These are phyloP conservation scores for Neodiprion fabricii DNA, from an alignment of 1,140 invertebrate genomes.

Conservation along the genomic window DNA sequence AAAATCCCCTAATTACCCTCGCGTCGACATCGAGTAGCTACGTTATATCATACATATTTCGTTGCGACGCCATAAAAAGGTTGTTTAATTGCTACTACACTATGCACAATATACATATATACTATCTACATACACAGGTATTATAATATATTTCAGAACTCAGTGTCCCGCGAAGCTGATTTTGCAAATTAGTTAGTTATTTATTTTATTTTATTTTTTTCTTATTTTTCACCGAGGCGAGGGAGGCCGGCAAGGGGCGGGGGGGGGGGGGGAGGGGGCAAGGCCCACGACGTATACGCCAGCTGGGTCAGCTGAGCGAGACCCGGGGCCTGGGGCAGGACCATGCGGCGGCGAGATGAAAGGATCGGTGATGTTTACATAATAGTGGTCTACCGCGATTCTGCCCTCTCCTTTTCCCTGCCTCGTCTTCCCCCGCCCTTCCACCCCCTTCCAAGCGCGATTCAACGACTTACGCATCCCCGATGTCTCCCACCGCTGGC, in stretches of 20 bases:
- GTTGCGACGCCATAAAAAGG: no score
- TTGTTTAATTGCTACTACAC: no score
- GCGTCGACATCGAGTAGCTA: no score
- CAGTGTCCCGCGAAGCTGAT: slow-evolving; percentile 29
- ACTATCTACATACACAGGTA: no score
- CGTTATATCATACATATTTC: no score
- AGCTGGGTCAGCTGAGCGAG: slow-evolving; percentile 19
- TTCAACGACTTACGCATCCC: slow-evolving; percentile 40
- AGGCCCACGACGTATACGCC: slow-evolving; percentile 6
- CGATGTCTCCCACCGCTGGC: slow-evolving; percentile 30
- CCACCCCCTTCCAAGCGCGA: slow-evolving; percentile 24
- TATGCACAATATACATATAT: no score
- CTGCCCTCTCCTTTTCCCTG: slow-evolving; percentile 17
- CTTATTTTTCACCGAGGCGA: neutral
- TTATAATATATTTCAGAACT: no score
- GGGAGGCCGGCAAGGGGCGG: neutral
- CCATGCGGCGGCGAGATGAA: slow-evolving; percentile 40
- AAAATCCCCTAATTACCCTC: no score
- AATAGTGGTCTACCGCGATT: slow-evolving; percentile 43
- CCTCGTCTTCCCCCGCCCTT: slow-evolving; percentile 16
- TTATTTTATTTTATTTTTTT: no score
- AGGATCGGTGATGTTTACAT: slow-evolving; percentile 48
- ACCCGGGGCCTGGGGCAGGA: neutral
- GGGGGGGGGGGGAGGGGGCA: neutral
- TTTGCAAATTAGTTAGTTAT: slow-evolving; percentile 28